Conservation (phyloP, 92 coral and sea anemone species). For the Pocillopora grandis region DNA sequence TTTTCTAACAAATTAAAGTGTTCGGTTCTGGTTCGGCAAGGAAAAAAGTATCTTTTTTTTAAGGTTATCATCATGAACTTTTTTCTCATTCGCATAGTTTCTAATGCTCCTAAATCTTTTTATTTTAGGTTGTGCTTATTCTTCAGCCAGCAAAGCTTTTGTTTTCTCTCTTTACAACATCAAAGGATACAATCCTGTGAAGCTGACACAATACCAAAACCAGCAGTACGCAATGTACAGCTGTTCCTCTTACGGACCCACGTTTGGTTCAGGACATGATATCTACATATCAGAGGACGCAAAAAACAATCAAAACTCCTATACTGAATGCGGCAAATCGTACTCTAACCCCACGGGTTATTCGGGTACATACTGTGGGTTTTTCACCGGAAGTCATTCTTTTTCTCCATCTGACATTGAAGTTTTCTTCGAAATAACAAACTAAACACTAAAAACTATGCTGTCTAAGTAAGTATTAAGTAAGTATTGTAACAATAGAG, state of each 20-base stretch:
- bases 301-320: constrained; percentile 25
- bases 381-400: constrained; percentile 22
- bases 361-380: not conserved
- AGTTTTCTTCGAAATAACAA: not conserved
- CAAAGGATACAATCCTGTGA: constrained; percentile 32
- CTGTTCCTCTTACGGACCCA: constrained; percentile 35
- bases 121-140: too few species aligned
- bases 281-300: constrained; percentile 31
- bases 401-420: not conserved
- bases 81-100: too few species aligned
- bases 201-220: constrained; percentile 7
- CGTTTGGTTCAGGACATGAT: constrained; percentile 56
- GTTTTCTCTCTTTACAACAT: constrained; percentile 33
- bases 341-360: constrained; percentile 21
- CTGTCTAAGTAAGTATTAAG: too few species aligned
- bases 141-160: too few species aligned
- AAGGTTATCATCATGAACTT: too few species aligned
- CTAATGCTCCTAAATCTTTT: too few species aligned
- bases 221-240: constrained; percentile 1
- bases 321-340: not conserved
- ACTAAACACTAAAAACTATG: too few species aligned
- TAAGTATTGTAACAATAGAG: too few species aligned
- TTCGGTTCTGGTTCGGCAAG: too few species aligned
- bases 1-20: too few species aligned
- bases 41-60: too few species aligned